Evolutionary conservation across 2,113 vertebrate genomes (phyloP), one percentile per base, ranked within the genome.

Genomic region (Azemiops feae): DNA sequence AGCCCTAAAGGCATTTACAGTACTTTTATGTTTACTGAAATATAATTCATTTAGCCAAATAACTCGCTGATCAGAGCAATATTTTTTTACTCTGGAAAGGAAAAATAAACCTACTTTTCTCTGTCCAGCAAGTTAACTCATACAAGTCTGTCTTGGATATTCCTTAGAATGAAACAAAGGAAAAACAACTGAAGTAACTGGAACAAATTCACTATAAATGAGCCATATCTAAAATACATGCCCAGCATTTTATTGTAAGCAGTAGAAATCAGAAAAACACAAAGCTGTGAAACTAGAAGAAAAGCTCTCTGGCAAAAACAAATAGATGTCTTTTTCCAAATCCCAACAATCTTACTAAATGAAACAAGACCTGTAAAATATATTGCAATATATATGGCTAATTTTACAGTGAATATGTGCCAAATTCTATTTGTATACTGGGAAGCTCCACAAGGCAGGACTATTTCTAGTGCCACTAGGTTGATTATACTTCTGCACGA

Each of bases 221-320:
- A 89, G 53, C 93, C 88, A 95, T 93, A 47, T 93, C 93, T 95
- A 92, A 94, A 95, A 95, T 92, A 95, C 93, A 91, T 96, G 92
- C 89, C 86, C 52, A 94, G 92, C 64, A 60, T 88, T 96, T 95
- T 91, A 89, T 55, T 3, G 89, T 34, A 86, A 93, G 86, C 45
- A 92, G 57, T 96, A 96, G 39, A n/a, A 58, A 64, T 92, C 85
- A 95, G 88, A 95, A 96, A 94, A 94, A 96, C 95, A 96, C 94
- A 58, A 94, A 92, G 30, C 25, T 43, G 2, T 57, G 93, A 94
- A 64, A 25, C 14, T 88, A 93, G 55, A 87, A 90, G 94, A 94
- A 93, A 96, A 55, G 34, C 85, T 93, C 5, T 87, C 74, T 91
- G 34, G 91, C 93, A 92, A 89, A 90, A 58, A 96, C 95, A 95